A percentile compares a stretch with the other conserved stretches of the same genome.
These are phyloP conservation scores for Podarcis lilfordi DNA, from an alignment of 2,797 vertebrate genomes.

Conservation along the genomic window DNA sequence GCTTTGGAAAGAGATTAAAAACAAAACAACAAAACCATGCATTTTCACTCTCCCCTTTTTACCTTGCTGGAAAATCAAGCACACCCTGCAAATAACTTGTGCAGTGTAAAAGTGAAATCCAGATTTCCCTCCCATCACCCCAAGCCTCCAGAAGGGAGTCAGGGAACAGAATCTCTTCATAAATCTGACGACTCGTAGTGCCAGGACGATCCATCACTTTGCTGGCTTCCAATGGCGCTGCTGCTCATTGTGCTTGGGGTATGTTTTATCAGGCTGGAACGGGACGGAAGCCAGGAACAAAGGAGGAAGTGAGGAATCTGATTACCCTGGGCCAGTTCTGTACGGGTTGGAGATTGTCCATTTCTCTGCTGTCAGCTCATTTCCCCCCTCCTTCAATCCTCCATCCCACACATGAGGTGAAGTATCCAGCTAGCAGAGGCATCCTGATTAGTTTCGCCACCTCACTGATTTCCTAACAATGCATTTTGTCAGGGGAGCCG, in stretches of 20 bases:
- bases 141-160: slow-evolving; percentile 38
- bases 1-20: neutral
- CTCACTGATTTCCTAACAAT: slow-evolving; percentile 48
- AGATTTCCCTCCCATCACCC: slow-evolving; percentile 36
- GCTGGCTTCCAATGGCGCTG: slow-evolving; percentile 63
- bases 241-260: slow-evolving; percentile 53
- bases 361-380: slow-evolving; percentile 69
- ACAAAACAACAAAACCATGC: slow-evolving; percentile 27
- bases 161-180: slow-evolving; percentile 60
- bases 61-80: neutral
- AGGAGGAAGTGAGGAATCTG: slow-evolving; percentile 68
- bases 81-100: neutral
- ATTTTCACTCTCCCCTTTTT: slow-evolving; percentile 29
- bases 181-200: slow-evolving; percentile 63
- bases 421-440: slow-evolving; percentile 42
- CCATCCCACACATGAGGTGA: slow-evolving; percentile 37
- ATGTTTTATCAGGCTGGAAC: slow-evolving; percentile 69
- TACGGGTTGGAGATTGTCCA: slow-evolving; percentile 55
- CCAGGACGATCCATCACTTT: slow-evolving; percentile 68
- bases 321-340: slow-evolving; percentile 61
- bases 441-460: slow-evolving; percentile 58
- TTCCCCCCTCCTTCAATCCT: slow-evolving; percentile 51
- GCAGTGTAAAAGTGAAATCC: slow-evolving; percentile 54
- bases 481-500: slow-evolving; percentile 32
- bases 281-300: slow-evolving; percentile 73